These are phyloP conservation scores for Sigmodon hispidus DNA, from an alignment of 2,113 vertebrate genomes.

Conservation along the genomic window DNA sequence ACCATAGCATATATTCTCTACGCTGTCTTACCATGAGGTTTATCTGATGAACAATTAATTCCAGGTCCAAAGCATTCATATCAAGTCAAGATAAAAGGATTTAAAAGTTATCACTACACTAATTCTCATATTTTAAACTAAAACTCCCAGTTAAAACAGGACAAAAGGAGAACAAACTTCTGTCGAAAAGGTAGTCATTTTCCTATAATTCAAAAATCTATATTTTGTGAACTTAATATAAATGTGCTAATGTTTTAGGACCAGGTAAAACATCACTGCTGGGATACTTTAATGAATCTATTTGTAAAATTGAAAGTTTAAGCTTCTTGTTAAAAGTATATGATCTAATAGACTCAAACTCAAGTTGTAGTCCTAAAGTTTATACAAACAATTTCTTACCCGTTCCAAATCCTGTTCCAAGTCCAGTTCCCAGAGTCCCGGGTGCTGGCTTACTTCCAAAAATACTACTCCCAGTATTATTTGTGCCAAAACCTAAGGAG, in stretches of 20 bases:
- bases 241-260: not conserved
- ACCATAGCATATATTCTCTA: not conserved
- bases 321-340: constrained; percentile 1
- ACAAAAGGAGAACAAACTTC: constrained; percentile 11
- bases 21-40: not conserved
- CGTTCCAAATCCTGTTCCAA: constrained; percentile 93
- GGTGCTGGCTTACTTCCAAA: constrained; percentile 94
- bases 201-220: not conserved
- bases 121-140: constrained; percentile 1
- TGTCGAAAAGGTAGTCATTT: not conserved
- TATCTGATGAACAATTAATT: constrained; percentile 12
- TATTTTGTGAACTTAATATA: not conserved
- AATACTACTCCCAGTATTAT: constrained; percentile 88
- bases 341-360: not conserved
- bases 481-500: constrained; percentile 91
- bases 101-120: not conserved
- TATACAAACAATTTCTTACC: constrained; percentile 83
- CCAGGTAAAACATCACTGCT: not conserved
- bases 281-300: not conserved
- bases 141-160: not conserved
- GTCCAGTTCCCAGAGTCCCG: constrained; percentile 91
- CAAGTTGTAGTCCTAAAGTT: not conserved
- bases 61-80: not conserved
- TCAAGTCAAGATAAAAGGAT: not conserved
- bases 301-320: constrained; percentile 48